Percentiles rank a stretch among this genome's conserved stretches.
These are phyloP conservation scores for Drosophila neutralis DNA, from an alignment of 2,888 invertebrate species.

Conservation along the genomic window DNA sequence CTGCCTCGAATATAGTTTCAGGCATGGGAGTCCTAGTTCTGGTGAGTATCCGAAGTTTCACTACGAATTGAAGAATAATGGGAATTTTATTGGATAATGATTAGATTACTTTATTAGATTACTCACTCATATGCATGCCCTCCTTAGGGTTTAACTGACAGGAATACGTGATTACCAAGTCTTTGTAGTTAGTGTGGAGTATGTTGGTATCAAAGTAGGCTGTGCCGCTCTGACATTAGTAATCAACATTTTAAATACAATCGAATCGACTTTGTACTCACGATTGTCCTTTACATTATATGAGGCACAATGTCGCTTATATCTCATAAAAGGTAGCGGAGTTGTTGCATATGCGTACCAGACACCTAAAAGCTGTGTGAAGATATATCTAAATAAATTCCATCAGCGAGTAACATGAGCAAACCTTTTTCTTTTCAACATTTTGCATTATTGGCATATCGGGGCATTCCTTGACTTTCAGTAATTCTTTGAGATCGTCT, in stretches of 20 bases:
- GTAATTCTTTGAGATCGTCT: too few relatives aligned
- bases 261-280: constrained; percentile 30
- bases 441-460: constrained; percentile 2
- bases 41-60: constrained; percentile 55
- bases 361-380: constrained; percentile 47
- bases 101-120: background rate
- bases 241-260: fast-evolving
- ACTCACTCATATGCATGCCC: constrained; percentile 21
- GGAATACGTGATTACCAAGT: constrained; percentile 42
- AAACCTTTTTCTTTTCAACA: constrained; percentile 30
- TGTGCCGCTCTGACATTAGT: background rate
- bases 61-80: constrained; percentile 19
- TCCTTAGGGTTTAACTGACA: constrained; percentile 14
- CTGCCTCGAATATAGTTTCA: fast-evolving
- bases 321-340: constrained; percentile 20
- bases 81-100: background rate
- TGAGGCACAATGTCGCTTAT: constrained; percentile 45
- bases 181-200: constrained; percentile 40
- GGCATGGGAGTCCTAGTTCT: constrained; percentile 41
- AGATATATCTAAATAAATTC: background rate
- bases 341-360: constrained; percentile 66
- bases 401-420: background rate
- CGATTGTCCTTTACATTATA: constrained; percentile 47
- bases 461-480: constrained; percentile 29
- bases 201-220: constrained; percentile 48